phyloP scores from a whole-genome alignment of 2,113 vertebrate species.

The Strigops habroptila region DNA sequence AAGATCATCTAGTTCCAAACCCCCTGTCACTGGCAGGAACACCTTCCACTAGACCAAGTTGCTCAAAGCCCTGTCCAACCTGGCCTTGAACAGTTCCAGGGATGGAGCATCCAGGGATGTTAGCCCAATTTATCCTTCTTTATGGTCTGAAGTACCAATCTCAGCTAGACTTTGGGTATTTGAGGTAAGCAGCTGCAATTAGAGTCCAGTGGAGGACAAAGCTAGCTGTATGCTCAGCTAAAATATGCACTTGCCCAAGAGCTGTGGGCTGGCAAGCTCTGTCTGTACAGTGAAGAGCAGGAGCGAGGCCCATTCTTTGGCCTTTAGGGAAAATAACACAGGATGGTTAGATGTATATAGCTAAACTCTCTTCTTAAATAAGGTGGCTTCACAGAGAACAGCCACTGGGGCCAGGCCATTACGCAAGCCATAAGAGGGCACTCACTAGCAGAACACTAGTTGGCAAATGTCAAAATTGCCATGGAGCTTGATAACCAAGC shows the following conservation, averaged over 20 bases:
- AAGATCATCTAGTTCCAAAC: background rate
- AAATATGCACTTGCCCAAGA: accelerated
- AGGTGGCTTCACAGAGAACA: accelerated
- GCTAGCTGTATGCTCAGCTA: accelerated
- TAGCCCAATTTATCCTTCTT: background rate
- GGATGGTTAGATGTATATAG: background rate
- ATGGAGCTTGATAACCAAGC: background rate
- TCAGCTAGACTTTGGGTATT: background rate
- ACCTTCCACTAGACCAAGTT: background rate
- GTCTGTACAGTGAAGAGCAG: accelerated
- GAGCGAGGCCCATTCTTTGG: background rate
- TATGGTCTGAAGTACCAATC: background rate
- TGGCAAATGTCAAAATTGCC: background rate
- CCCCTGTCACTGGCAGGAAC: background rate
- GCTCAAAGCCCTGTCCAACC: background rate
- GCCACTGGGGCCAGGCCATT: background rate
- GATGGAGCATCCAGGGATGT: background rate
- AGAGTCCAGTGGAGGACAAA: background rate
- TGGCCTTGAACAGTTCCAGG: background rate
- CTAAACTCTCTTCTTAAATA: background rate
- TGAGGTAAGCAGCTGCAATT: background rate
- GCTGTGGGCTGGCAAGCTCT: accelerated
- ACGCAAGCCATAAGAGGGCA: background rate
- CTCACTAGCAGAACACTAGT: accelerated
- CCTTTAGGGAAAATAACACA: background rate